Percentiles rank a stretch among this genome's conserved stretches.
phyloP scores from a whole-genome alignment of 2,888 invertebrate species.

The Epinotia demarniana region DNA sequence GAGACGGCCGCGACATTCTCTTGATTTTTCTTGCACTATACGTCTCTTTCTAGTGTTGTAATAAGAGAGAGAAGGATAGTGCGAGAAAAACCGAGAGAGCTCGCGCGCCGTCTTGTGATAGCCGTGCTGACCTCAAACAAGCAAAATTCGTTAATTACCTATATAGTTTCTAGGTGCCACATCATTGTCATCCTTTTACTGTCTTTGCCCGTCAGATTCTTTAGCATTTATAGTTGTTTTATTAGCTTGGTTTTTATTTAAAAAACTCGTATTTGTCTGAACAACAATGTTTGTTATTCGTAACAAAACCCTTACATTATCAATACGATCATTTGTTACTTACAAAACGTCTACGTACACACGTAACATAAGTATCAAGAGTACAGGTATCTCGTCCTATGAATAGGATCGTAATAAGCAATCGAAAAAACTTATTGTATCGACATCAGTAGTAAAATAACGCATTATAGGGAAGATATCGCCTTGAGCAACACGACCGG shows the following conservation, averaged over 20 bases:
- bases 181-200: not conserved
- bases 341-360: conserved; percentile 13
- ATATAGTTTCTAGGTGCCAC: not conserved
- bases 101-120: no score
- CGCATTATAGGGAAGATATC: conserved; percentile 65
- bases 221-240: not conserved
- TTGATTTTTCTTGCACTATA: no score
- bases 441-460: conserved; percentile 59
- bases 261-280: not conserved
- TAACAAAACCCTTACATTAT: conserved; percentile 20
- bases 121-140: not conserved
- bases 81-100: no score
- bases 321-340: conserved; percentile 6
- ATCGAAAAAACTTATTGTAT: conserved; percentile 66
- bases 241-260: not conserved
- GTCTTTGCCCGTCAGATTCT: not conserved
- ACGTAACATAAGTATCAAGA: conserved; percentile 16
- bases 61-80: no score
- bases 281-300: conserved; percentile 10
- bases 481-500: conserved; percentile 75
- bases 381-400: conserved; percentile 42
- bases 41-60: no score
- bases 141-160: not conserved
- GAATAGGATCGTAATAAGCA: conserved; percentile 62
- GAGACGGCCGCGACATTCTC: no score